Base-by-base conservation (phyloP, 2,113 vertebrate genomes). In the Gavia stellata region DNA sequence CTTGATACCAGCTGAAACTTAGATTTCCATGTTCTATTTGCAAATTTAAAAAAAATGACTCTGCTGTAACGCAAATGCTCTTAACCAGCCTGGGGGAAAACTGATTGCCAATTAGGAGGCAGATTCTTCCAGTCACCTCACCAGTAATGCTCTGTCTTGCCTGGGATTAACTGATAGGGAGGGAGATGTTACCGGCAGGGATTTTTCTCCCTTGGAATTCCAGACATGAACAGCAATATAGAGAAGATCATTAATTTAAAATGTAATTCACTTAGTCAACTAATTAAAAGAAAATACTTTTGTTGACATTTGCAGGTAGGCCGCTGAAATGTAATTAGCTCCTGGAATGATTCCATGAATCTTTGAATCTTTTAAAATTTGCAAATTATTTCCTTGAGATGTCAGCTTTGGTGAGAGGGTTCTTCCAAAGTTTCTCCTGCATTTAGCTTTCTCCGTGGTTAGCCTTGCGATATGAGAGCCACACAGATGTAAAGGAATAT, bases 281-380 rank as follows among this genome's bases (percentile, higher is more conserved):
- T 91, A 94, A 93, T 97, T 97, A 96, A 91, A 94, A 94, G 91
- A 90, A 97, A 98, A 94, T 53, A 77, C 56, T 92, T 90, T 65
- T 92, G 84, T 96, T 95, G 78, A 92, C 72, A 47, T 95, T 97
- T 96, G 61, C 63, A 95, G 83, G 88, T 95, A 96, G 77, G 66
- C 38, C 36, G 28, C 82, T 94, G 92, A 95, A 89, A 87, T 86
- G 29, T 91, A 94, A 96, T 97, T 96, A 90, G 79, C 56, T 88
- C 50, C 81, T 95, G 82, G 68, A 72, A 31, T 73, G 63, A 81
- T 83, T 95, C 75, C 58, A 94, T 47, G 50, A 93, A 63, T 79
- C 74, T 92, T 91, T 12, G 16, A 92, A 56, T 83, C 62, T 92
- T 70, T 83, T 92, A 93, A 55, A 94, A 93, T 81, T 73, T 93